phyloP scores from a whole-genome alignment of 2,113 vertebrate species.

The Nothoprocta pentlandii region DNA sequence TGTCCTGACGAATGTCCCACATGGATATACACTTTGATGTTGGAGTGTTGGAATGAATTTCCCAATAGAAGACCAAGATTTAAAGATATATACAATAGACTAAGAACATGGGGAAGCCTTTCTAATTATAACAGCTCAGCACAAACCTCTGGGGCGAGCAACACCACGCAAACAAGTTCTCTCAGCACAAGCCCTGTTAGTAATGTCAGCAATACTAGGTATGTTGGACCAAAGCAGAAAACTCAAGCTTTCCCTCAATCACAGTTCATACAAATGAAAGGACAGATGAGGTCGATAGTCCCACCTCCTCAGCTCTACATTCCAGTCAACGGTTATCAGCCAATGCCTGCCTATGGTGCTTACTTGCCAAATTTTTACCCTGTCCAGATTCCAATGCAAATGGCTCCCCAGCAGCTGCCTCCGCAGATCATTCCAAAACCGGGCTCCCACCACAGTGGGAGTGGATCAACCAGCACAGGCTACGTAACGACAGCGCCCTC shows the following conservation, averaged over 20 bases:
- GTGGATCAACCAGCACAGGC: slow-evolving; percentile 96
- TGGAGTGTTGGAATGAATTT: slow-evolving; percentile 96
- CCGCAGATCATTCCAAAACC: slow-evolving; percentile 88
- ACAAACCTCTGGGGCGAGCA: slow-evolving; percentile 93
- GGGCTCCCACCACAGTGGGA: slow-evolving; percentile 94
- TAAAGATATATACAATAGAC: slow-evolving; percentile 93
- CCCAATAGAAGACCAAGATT: slow-evolving; percentile 92
- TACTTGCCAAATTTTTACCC: slow-evolving; percentile 97
- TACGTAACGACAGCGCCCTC: slow-evolving; percentile 94
- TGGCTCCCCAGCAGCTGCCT: slow-evolving; percentile 91
- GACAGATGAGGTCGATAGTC: slow-evolving; percentile 91
- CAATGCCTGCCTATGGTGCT: slow-evolving; percentile 90
- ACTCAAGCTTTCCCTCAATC: slow-evolving; percentile 89
- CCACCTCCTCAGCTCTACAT: slow-evolving; percentile 94
- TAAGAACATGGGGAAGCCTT: slow-evolving; percentile 93
- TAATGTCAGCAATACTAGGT: slow-evolving; percentile 91
- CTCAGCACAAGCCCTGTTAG: slow-evolving; percentile 96
- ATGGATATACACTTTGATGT: slow-evolving; percentile 94
- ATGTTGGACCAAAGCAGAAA: slow-evolving; percentile 90
- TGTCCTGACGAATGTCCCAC: slow-evolving; percentile 95
- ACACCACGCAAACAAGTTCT: slow-evolving; percentile 96
- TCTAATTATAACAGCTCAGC: slow-evolving; percentile 93
- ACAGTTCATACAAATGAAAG: slow-evolving; percentile 92
- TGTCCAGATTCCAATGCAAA: slow-evolving; percentile 93
- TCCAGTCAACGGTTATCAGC: slow-evolving; percentile 95